phyloP scores from a whole-genome alignment of 2,113 vertebrate species.

The Datnioides undecimradiatus region DNA sequence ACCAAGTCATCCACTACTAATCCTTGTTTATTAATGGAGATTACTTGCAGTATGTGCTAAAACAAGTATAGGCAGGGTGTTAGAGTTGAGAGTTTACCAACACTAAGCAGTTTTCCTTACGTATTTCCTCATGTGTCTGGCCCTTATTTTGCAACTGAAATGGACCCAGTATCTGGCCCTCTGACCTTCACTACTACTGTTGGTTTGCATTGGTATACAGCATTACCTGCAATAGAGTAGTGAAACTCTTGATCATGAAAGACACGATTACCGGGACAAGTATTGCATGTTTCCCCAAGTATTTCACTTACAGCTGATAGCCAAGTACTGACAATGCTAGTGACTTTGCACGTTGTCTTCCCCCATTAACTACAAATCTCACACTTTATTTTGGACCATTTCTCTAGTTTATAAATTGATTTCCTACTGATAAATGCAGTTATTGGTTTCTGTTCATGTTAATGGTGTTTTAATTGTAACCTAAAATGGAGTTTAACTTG shows the following conservation, averaged over 20 bases:
- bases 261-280: conserved; percentile 58
- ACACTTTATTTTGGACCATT: neutral
- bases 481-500: neutral
- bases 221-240: conserved; percentile 45
- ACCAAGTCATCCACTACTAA: conserved; percentile 64
- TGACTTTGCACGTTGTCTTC: conserved; percentile 35
- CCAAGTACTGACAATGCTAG: conserved; percentile 46
- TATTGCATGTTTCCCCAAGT: conserved; percentile 62
- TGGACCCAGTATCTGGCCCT: conserved; percentile 37
- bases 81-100: conserved; percentile 58
- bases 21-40: conserved; percentile 57
- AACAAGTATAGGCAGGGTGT: conserved; percentile 55
- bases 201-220: conserved; percentile 47
- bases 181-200: conserved; percentile 16
- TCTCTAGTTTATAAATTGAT: neutral
- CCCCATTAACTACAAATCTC: conserved; percentile 3
- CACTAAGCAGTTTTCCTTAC: conserved; percentile 56
- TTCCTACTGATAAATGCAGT: neutral
- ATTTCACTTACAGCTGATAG: conserved; percentile 49
- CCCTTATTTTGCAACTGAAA: conserved; percentile 13
- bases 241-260: conserved; percentile 43
- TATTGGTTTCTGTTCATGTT: neutral
- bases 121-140: conserved; percentile 25
- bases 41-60: conserved; percentile 54
- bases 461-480: neutral